Evolutionary conservation across 2,113 vertebrate species (phyloP).

Genomic region (Mixornis gularis): DNA sequence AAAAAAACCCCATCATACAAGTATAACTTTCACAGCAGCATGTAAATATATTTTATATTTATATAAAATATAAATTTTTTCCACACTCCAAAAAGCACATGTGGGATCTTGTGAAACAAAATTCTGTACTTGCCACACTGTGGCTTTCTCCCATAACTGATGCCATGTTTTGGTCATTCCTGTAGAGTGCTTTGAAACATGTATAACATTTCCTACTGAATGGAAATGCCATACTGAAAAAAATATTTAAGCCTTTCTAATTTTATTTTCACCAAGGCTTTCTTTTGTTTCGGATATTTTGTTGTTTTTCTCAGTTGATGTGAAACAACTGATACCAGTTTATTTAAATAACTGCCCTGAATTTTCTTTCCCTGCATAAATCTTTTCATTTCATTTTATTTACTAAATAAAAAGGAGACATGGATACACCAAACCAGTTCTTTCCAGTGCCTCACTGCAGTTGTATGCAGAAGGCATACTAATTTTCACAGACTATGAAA

Average conservation of each 20-base stretch:
- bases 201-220: neutral
- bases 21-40: neutral
- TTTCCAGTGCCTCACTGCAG: slow-evolving; percentile 31
- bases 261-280: neutral
- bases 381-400: neutral
- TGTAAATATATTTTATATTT: neutral
- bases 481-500: slow-evolving; percentile 11
- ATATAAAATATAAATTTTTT: neutral
- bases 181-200: neutral
- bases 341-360: neutral
- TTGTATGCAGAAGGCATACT: slow-evolving; percentile 10
- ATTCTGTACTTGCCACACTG: neutral
- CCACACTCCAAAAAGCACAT: neutral
- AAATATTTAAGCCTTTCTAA: neutral
- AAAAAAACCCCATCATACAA: neutral
- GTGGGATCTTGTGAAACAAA: neutral
- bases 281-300: neutral
- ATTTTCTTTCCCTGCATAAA: neutral
- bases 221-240: neutral
- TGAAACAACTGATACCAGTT: neutral
- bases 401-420: neutral
- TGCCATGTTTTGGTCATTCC: neutral
- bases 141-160: neutral
- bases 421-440: neutral
- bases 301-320: neutral